These are phyloP conservation scores for Falco columbarius DNA, from an alignment of 2,797 vertebrate genomes.

Conservation along the genomic window DNA sequence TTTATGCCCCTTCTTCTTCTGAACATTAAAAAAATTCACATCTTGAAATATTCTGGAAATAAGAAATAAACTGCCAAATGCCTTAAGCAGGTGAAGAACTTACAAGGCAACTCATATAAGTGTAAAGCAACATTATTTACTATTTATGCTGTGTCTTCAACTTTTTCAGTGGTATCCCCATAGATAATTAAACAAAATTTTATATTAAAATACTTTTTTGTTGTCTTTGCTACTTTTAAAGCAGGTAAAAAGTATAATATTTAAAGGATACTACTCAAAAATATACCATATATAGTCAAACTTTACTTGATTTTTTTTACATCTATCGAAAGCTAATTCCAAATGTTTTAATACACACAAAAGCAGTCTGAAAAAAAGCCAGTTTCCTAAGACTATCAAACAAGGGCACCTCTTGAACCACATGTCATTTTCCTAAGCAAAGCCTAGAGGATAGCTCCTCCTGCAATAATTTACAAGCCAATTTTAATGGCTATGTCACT, in stretches of 20 bases:
- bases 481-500: neutral
- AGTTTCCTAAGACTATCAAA: neutral
- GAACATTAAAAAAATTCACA: conserved; percentile 71
- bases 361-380: neutral
- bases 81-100: conserved; percentile 43
- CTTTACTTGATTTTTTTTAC: neutral
- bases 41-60: conserved; percentile 67
- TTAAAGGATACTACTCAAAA: conserved; percentile 14
- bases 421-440: neutral
- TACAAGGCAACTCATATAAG: conserved; percentile 29
- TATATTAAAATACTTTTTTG: neutral
- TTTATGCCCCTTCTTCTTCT: conserved; percentile 54
- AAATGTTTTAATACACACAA: conserved; percentile 13
- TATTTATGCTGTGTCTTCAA: conserved; percentile 28
- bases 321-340: conserved; percentile 8
- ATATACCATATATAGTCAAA: conserved; percentile 8
- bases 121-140: conserved; percentile 64
- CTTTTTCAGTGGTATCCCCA: neutral
- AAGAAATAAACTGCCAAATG: conserved; percentile 62
- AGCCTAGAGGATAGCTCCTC: neutral
- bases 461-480: neutral
- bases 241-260: neutral
- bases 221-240: conserved; percentile 36
- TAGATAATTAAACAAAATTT: neutral
- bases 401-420: neutral